Percentiles rank a stretch among this genome's conserved stretches.
phyloP scores from a whole-genome alignment of 2,113 vertebrate species.

The Sebastes schlegelii region DNA sequence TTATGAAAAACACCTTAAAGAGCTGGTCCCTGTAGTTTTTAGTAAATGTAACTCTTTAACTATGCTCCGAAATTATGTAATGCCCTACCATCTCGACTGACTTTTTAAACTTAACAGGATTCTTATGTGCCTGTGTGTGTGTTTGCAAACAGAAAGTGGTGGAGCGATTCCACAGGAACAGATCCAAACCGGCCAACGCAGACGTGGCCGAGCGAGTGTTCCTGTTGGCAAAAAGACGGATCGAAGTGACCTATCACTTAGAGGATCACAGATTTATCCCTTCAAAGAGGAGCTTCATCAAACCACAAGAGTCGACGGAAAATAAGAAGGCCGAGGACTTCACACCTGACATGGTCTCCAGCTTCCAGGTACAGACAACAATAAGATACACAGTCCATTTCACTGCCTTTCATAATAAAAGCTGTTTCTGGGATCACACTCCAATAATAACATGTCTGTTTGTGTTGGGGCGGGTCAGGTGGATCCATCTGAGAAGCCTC shows the following conservation, averaged over 20 bases:
- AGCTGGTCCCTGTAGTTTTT: too few relatives aligned
- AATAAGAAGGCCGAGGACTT: conserved; percentile 74
- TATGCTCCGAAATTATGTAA: neutral
- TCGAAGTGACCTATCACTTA: conserved; percentile 88
- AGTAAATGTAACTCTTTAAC: too few relatives aligned
- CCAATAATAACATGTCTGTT: neutral
- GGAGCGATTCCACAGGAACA: conserved; percentile 89
- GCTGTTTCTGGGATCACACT: neutral
- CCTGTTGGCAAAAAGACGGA: conserved; percentile 75
- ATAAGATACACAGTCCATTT: neutral
- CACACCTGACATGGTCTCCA: conserved; percentile 81
- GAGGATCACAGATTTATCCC: conserved; percentile 82
- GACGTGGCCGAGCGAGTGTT: conserved; percentile 89
- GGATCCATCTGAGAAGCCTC: conserved; percentile 78
- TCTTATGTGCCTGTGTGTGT: neutral
- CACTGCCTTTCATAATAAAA: neutral
- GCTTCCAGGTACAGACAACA: conserved; percentile 78
- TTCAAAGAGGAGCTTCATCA: conserved; percentile 85
- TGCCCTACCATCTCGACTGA: too few relatives aligned
- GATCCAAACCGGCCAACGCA: conserved; percentile 81
- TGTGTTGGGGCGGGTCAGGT: conserved; percentile 77
- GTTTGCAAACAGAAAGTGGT: conserved; percentile 85
- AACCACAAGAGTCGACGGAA: conserved; percentile 68
- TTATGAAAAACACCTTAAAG: too few relatives aligned
- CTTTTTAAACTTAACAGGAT: too few relatives aligned